Evolutionary conservation across 2,888 invertebrate species (phyloP).

Genomic region (Nysson spinosus): DNA sequence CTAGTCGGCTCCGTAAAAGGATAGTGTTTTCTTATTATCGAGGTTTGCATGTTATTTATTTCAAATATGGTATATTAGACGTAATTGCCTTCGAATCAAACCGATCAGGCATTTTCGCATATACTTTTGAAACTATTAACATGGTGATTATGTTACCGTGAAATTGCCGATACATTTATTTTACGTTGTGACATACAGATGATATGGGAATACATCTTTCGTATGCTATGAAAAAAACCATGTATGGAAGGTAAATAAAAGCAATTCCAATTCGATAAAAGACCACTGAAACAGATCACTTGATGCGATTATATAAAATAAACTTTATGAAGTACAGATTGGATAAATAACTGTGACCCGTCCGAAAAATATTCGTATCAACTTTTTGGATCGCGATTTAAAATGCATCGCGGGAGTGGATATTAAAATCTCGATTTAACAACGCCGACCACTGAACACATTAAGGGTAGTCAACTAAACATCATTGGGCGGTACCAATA

Average conservation of each 20-base stretch:
- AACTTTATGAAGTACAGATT: constrained; percentile 55
- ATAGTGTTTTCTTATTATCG: no score
- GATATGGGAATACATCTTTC: constrained; percentile 30
- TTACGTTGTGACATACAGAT: constrained; percentile 29
- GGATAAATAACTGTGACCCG: constrained; percentile 48
- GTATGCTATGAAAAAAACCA: constrained; percentile 19
- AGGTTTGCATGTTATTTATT: no score
- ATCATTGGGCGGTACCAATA: neutral
- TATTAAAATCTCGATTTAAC: constrained; percentile 40
- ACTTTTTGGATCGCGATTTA: constrained; percentile 20
- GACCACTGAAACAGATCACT: constrained; percentile 63
- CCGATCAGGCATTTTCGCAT: no score
- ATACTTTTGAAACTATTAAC: no score
- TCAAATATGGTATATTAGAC: no score
- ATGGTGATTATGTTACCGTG: constrained; percentile 25
- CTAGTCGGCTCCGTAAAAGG: no score
- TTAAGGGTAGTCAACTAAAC: neutral
- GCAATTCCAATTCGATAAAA: constrained; percentile 58
- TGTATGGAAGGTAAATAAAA: constrained; percentile 52
- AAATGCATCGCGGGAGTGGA: constrained; percentile 1
- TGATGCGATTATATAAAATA: constrained; percentile 48
- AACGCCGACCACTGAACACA: constrained; percentile 4
- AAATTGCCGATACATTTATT: constrained; percentile 33
- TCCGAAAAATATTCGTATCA: constrained; percentile 9
- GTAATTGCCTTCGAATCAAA: no score